Base-by-base conservation (phyloP, 2,797 vertebrate genomes). In the Microcaecilia unicolor region DNA sequence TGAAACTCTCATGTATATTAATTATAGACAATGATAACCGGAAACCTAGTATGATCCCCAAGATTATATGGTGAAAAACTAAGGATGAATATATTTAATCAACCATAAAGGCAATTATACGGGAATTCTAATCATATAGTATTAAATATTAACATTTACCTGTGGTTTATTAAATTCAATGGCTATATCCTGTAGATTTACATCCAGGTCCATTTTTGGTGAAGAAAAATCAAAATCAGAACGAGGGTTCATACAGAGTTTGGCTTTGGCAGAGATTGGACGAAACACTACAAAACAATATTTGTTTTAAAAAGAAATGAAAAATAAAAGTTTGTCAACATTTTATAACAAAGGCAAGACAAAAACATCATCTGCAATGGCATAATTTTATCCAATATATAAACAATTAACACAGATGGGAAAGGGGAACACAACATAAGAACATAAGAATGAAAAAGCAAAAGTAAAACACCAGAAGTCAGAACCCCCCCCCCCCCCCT, bases 241-340 rank as follows among this genome's bases (percentile, higher is more conserved):
- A 59, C 87, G 81, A 12, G 85, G 94, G 76, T 98, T 99, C 94
- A 99, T 98, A 31, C 86, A 79, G 13, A 99, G 84, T 65, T 94
- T 97, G 51, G 93, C 94, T 38, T 64, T 85, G 22, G 92, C 92
- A 19, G 96, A 93, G 72, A 99, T 92, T 2, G 96, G 94, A 20
- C 87, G 88, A 58, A 98, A 93, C 39, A 98, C 94, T 98, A 41
- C 35, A 70, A 74, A 61, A 68, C 7, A 58, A 3, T 51, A 45
- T n/a, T 38, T 59, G n/a, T n/a, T 22, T 40, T 21, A 22, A 31
- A 0, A 24, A 29, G 49, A 58, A 14, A 44, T 14, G 44, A n/a
- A n/a, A 46, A 46, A 7, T 21, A 2, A 8, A n/a, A n/a, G n/a
- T n/a, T n/a, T n/a, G 26, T 25, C 29, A 33, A 54, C 44, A 9